A percentile compares a stretch with the other conserved stretches of the same genome.
phyloP scores from a whole-genome alignment of 2,888 invertebrate species.

The Sphaerophoria rueppellii region DNA sequence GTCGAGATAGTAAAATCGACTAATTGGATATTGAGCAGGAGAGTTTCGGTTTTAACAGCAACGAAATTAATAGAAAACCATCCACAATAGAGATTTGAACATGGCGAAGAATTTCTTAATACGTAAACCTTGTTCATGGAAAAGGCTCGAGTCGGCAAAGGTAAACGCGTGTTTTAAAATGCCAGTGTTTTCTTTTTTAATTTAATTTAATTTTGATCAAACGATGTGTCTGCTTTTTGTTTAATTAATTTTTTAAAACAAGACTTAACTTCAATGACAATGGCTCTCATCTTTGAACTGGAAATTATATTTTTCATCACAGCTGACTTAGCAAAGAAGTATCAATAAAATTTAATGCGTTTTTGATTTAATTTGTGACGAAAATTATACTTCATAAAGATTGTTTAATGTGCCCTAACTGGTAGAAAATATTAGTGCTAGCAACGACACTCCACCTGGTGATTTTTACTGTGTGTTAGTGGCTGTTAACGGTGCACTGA shows the following conservation, averaged over 20 bases:
- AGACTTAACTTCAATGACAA: too few species aligned
- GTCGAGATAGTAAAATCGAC: slow-evolving; percentile 60
- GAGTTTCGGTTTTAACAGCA: slow-evolving; percentile 7
- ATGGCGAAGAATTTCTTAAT: slow-evolving; percentile 60
- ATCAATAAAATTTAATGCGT: slow-evolving; percentile 9
- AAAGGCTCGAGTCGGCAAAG: not conserved
- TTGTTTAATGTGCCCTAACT: too few species aligned
- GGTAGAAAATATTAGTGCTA: too few species aligned
- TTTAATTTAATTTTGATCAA: too few species aligned
- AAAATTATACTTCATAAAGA: not conserved
- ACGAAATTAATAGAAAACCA: slow-evolving; percentile 27
- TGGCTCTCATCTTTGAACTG: not conserved
- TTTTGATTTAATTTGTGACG: slow-evolving; percentile 27
- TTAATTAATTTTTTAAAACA: too few species aligned
- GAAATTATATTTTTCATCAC: not conserved
- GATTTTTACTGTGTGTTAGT: too few species aligned
- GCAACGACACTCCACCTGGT: too few species aligned
- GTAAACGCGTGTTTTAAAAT: not conserved
- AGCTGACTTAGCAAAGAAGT: too few species aligned
- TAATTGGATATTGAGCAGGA: slow-evolving; percentile 67
- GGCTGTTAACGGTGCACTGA: too few species aligned
- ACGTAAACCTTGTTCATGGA: too few species aligned
- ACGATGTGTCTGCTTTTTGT: too few species aligned
- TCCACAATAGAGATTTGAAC: not conserved
- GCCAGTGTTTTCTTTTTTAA: too few species aligned